These are phyloP conservation scores for Phoronis australis DNA, from an alignment of 2,888 invertebrate genomes.

Conservation along the genomic window DNA sequence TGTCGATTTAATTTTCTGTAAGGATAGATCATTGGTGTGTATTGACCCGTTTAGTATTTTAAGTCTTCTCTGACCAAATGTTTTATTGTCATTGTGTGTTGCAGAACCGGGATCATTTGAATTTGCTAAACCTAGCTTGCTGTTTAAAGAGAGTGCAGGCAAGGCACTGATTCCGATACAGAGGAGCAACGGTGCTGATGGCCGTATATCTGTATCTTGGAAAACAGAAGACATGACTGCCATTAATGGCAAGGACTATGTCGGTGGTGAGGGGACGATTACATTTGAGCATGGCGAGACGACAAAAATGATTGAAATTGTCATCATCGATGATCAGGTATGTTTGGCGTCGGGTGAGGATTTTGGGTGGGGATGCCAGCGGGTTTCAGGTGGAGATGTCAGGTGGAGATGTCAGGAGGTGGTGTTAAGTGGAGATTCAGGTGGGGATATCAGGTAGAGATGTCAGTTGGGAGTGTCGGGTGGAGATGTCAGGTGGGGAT, in stretches of 20 bases:
- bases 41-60: too few species aligned
- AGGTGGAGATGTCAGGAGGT: too few species aligned
- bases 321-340: conserved; percentile 58
- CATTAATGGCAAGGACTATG: conserved; percentile 57
- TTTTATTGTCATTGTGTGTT: too few species aligned
- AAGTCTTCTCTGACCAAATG: too few species aligned
- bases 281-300: conserved; percentile 53
- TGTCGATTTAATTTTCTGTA: too few species aligned
- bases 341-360: background rate
- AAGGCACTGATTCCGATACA: conserved; percentile 55
- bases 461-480: too few species aligned
- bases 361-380: background rate
- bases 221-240: conserved; percentile 60
- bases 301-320: conserved; percentile 57
- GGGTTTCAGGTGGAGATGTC: background rate
- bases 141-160: conserved; percentile 59
- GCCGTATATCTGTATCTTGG: conserved; percentile 57
- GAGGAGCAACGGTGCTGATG: conserved; percentile 58
- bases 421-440: too few species aligned
- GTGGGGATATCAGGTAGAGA: too few species aligned
- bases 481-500: too few species aligned
- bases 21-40: too few species aligned
- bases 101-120: conserved; percentile 59
- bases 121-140: conserved; percentile 58
- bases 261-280: conserved; percentile 56